Conservation (phyloP, 1,140 invertebrate genomes). For the Cydia amplana region DNA sequence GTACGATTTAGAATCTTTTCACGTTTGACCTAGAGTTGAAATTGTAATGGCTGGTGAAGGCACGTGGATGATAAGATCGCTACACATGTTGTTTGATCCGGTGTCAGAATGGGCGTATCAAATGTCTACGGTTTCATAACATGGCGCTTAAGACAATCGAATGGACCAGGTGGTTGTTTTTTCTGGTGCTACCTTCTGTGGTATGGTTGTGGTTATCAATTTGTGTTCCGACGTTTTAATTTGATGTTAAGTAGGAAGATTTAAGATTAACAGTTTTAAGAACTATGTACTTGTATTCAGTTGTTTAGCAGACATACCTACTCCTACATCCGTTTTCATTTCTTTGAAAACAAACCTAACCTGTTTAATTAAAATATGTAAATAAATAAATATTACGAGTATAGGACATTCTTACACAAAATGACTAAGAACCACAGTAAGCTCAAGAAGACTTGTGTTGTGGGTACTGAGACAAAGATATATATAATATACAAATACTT, state of each 20-base stretch:
- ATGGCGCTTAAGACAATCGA: constrained; percentile 63
- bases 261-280: too few relatives aligned
- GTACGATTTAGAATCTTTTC: constrained; percentile 9
- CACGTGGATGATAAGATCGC: constrained; percentile 68
- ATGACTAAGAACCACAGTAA: too few relatives aligned
- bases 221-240: not conserved
- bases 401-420: too few relatives aligned
- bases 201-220: not conserved
- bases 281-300: too few relatives aligned
- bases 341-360: too few relatives aligned
- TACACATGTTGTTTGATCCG: constrained; percentile 75
- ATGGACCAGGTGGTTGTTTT: constrained; percentile 53
- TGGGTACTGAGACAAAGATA: too few relatives aligned
- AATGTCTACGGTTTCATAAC: constrained; percentile 59
- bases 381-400: too few relatives aligned
- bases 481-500: too few relatives aligned
- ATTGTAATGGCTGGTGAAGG: constrained; percentile 37
- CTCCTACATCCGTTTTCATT: too few relatives aligned
- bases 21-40: constrained; percentile 36
- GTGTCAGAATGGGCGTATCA: constrained; percentile 68
- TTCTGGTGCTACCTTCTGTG: not conserved
- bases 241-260: not conserved
- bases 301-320: too few relatives aligned
- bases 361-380: too few relatives aligned
- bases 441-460: too few relatives aligned